Evolutionary conservation across 2,113 vertebrate species (phyloP).

Genomic region (Athene noctua): DNA sequence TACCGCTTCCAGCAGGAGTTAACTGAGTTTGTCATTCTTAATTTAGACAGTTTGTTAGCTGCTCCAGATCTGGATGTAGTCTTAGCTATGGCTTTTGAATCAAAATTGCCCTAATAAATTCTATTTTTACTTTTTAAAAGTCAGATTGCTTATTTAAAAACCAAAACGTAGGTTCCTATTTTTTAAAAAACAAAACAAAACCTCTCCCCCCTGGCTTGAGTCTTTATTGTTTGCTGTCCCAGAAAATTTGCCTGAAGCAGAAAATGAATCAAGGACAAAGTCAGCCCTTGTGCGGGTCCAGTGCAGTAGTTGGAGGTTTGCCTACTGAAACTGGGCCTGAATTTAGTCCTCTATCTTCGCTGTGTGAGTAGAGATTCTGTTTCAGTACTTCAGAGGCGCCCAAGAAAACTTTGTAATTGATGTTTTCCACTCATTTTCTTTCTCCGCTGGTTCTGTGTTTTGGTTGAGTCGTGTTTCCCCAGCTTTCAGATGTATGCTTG

Average conservation of each 20-base stretch:
- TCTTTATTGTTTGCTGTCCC: not conserved
- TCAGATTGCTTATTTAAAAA: not conserved
- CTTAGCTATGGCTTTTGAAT: not conserved
- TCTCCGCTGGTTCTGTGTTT: constrained; percentile 25
- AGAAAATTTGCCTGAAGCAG: not conserved
- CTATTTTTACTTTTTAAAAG: not conserved
- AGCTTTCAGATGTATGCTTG: constrained; percentile 8
- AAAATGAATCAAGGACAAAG: not conserved
- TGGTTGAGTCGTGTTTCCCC: constrained; percentile 1
- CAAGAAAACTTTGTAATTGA: constrained; percentile 22
- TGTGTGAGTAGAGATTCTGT: not conserved
- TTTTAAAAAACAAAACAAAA: not conserved
- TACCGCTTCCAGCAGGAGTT: not conserved
- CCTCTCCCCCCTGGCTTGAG: not conserved
- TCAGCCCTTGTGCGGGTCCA: not conserved
- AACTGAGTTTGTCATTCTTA: not conserved
- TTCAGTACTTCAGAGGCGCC: not conserved
- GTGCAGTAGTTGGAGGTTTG: not conserved
- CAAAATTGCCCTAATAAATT: not conserved
- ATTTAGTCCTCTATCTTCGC: not conserved
- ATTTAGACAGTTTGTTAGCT: not conserved
- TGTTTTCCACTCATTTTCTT: constrained; percentile 45
- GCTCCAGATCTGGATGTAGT: not conserved
- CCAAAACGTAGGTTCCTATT: not conserved
- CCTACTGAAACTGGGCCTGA: not conserved